phyloP scores from a whole-genome alignment of 2,888 invertebrate genomes.

The Drosophila barbarae region DNA sequence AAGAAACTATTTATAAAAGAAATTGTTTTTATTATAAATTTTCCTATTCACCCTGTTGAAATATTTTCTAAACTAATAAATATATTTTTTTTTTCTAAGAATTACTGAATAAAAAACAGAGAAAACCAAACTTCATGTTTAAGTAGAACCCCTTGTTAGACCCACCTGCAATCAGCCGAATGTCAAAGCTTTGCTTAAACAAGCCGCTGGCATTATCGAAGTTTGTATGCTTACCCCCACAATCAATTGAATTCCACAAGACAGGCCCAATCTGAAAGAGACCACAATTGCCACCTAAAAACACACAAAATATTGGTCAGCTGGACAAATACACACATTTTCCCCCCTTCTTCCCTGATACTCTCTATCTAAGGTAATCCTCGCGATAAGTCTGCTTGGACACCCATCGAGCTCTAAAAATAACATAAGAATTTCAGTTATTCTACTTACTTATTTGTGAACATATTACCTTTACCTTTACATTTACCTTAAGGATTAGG shows the following conservation, averaged over 20 bases:
- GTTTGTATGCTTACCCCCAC: constrained; percentile 50
- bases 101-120: background rate
- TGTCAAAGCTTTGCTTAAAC: constrained; percentile 27
- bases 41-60: too few species aligned
- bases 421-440: background rate
- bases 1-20: background rate
- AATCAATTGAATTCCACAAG: constrained; percentile 50
- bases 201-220: constrained; percentile 43
- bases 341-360: background rate
- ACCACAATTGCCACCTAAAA: constrained; percentile 29
- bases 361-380: background rate
- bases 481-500: background rate
- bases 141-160: constrained; percentile 1
- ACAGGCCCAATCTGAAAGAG: constrained; percentile 6
- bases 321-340: constrained; percentile 31
- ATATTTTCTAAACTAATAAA: too few species aligned
- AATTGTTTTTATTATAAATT: background rate
- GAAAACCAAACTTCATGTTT: background rate
- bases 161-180: constrained; percentile 50
- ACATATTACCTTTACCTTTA: background rate
- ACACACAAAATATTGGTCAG: constrained; percentile 19
- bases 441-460: background rate
- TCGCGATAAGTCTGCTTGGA: constrained; percentile 21
- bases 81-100: background rate
- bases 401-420: background rate